Conservation (phyloP, 2,888 invertebrate species). For the Chrysomela aeneicollis region DNA sequence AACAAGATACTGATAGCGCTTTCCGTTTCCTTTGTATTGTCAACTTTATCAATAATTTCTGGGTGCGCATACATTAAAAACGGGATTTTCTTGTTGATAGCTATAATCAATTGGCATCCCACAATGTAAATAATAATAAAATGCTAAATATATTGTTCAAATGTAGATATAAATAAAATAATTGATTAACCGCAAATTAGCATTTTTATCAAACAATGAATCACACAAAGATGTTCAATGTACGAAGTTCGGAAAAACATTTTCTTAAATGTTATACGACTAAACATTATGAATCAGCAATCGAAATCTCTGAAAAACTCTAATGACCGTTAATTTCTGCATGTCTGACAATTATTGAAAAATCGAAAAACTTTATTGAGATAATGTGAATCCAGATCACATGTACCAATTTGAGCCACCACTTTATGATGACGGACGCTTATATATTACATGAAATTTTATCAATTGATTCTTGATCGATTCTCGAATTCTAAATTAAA, state of each 20-base stretch:
- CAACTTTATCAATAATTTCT: constrained; percentile 43
- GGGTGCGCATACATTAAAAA: constrained; percentile 28
- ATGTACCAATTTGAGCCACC: too few relatives aligned
- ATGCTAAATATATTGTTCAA: constrained; percentile 14
- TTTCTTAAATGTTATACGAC: not conserved
- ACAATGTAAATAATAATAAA: constrained; percentile 23
- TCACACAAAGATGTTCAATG: not conserved
- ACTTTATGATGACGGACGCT: too few relatives aligned
- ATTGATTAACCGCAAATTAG: not conserved
- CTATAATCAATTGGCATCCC: constrained; percentile 19
- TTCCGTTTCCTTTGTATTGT: constrained; percentile 51
- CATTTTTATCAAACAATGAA: not conserved
- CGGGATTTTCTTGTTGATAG: constrained; percentile 32
- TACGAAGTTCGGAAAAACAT: not conserved
- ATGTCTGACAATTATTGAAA: too few relatives aligned
- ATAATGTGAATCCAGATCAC: too few relatives aligned
- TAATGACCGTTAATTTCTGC: too few relatives aligned
- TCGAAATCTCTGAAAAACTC: too few relatives aligned
- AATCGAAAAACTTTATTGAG: too few relatives aligned
- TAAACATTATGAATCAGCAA: constrained; percentile 24
- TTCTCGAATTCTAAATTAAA: too few relatives aligned
- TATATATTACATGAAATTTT: too few relatives aligned
- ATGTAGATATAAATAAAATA: not conserved
- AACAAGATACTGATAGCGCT: constrained; percentile 39
- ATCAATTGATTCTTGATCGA: too few relatives aligned